These are phyloP conservation scores for Chiroxiphia lanceolata DNA, from an alignment of 2,797 vertebrate species.

Conservation along the genomic window DNA sequence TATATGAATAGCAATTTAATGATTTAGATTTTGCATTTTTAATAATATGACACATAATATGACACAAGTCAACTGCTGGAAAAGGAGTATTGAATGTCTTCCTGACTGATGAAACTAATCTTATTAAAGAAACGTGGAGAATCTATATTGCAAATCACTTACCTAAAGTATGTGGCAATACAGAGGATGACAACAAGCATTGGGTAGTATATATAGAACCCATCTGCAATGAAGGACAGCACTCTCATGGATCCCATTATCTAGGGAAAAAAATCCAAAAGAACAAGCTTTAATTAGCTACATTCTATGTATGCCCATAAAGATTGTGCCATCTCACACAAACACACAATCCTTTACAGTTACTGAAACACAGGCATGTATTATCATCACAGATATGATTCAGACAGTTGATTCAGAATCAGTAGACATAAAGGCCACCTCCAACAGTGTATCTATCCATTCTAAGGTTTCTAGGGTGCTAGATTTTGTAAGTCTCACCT, in stretches of 20 bases:
- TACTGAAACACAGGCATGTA: not conserved
- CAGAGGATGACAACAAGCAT: slow-evolving; percentile 97
- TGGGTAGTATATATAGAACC: slow-evolving; percentile 98
- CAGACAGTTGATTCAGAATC: not conserved
- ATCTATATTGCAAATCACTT: slow-evolving; percentile 2
- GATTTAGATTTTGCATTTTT: not conserved
- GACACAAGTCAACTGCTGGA: not conserved
- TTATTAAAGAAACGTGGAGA: not conserved
- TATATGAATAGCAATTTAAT: not conserved
- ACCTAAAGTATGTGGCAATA: slow-evolving; percentile 98
- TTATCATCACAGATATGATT: not conserved
- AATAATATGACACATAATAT: not conserved
- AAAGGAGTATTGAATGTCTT: not conserved
- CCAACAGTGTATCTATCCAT: no score
- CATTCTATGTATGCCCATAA: not conserved
- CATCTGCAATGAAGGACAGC: slow-evolving; percentile 94
- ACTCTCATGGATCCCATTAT: slow-evolving; percentile 98
- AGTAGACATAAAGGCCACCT: not conserved
- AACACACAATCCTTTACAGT: not conserved
- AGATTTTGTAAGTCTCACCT: not conserved
- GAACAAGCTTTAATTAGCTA: not conserved
- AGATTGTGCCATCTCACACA: not conserved
- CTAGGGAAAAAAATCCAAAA: slow-evolving; percentile 72
- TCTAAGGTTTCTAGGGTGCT: not conserved
- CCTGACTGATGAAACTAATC: not conserved